These are phyloP conservation scores for Tachysurus fulvidraco DNA, from an alignment of 2,113 vertebrate genomes.

Conservation along the genomic window DNA sequence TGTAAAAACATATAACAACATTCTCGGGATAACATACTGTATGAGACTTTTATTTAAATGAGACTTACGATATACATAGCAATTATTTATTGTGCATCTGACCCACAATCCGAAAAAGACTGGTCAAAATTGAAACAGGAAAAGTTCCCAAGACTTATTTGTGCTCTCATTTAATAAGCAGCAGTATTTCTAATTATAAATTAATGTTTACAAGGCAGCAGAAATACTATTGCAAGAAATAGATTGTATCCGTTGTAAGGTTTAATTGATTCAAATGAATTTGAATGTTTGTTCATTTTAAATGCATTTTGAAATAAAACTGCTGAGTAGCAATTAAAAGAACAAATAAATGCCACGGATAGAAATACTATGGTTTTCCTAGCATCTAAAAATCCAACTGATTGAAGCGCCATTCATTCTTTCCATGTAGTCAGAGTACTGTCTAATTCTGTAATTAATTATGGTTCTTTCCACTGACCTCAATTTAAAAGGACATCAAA, in stretches of 20 bases:
- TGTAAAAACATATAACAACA: not conserved
- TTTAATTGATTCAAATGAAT: not conserved
- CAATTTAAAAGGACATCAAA: constrained; percentile 49
- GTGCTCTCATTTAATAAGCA: not conserved
- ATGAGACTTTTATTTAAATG: not conserved
- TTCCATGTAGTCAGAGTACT: constrained; percentile 30
- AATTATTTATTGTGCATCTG: not conserved
- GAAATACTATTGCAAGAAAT: not conserved
- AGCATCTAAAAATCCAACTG: constrained; percentile 12
- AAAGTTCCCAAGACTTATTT: not conserved
- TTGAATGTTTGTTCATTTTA: constrained; percentile 14
- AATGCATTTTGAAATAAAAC: constrained; percentile 30
- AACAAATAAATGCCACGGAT: constrained; percentile 1
- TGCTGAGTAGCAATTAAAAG: not conserved
- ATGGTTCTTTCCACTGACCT: constrained; percentile 40
- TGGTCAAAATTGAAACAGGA: not conserved
- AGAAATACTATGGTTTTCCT: not conserved
- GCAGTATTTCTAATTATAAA: not conserved
- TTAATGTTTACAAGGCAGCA: not conserved
- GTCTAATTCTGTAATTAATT: constrained; percentile 46
- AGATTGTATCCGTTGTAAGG: not conserved
- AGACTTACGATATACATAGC: not conserved
- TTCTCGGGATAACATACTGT: too few species aligned
- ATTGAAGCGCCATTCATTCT: constrained; percentile 18
- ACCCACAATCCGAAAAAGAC: not conserved